Conservation (phyloP, 2,797 vertebrate species). For the Morus bassanus region DNA sequence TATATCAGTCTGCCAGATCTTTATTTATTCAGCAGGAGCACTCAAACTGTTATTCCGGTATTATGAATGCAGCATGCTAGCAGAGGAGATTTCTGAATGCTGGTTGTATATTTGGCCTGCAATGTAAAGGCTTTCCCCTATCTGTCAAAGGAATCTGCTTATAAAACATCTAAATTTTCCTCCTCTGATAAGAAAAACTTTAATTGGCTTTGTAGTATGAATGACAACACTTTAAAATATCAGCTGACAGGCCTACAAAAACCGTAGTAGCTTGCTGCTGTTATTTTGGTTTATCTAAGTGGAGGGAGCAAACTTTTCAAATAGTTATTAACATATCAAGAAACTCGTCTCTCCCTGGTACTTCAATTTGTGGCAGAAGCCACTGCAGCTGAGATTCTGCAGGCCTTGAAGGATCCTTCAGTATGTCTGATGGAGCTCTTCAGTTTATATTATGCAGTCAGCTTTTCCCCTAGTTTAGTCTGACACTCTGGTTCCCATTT, state of each 20-base stretch:
- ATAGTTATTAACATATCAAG: background rate
- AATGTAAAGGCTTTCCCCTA: background rate
- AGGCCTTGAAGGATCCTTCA: background rate
- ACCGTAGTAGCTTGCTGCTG: background rate
- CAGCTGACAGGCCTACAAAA: background rate
- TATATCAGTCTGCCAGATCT: background rate
- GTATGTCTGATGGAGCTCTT: background rate
- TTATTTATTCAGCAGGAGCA: background rate
- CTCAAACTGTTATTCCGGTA: background rate
- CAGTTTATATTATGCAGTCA: background rate
- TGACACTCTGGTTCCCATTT: background rate
- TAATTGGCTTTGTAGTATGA: background rate
- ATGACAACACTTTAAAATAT: background rate
- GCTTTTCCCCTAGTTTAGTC: background rate
- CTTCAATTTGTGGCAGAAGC: background rate
- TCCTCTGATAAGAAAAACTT: background rate
- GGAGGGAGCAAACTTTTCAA: background rate
- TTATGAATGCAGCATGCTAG: background rate
- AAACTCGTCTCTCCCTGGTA: background rate
- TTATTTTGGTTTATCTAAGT: background rate
- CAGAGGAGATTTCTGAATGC: background rate
- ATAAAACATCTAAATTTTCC: background rate
- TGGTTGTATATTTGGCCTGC: background rate
- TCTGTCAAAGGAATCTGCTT: background rate
- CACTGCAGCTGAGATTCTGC: background rate